Evolutionary conservation across 2,113 vertebrate species (phyloP).

Genomic region (Macaca mulatta): DNA sequence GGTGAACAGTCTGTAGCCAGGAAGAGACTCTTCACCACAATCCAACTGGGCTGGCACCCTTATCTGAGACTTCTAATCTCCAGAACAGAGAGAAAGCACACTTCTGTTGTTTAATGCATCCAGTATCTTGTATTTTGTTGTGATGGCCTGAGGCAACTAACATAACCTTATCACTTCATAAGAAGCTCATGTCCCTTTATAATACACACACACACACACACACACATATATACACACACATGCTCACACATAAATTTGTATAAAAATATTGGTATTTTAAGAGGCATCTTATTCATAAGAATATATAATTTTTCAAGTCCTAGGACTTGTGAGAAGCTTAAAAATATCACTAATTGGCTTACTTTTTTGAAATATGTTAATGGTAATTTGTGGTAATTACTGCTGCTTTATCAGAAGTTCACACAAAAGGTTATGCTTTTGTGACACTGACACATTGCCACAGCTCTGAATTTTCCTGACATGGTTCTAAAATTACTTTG

Average conservation of each 20-base stretch:
- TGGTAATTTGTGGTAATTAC: conserved; percentile 69
- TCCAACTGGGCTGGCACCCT: accelerated
- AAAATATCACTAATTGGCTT: conserved; percentile 59
- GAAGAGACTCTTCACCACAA: background rate
- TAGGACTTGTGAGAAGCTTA: background rate
- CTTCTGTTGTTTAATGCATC: background rate
- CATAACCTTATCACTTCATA: background rate
- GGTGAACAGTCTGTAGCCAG: background rate
- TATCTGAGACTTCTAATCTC: background rate
- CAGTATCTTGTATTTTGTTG: background rate
- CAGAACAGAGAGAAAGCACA: background rate
- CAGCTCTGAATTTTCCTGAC: background rate
- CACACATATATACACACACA: background rate
- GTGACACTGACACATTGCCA: conserved; percentile 25
- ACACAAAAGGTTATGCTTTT: conserved; percentile 60
- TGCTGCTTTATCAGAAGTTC: conserved; percentile 59
- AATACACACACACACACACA: background rate
- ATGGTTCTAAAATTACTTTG: background rate
- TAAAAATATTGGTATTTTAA: background rate
- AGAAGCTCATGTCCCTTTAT: background rate
- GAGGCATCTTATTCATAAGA: background rate
- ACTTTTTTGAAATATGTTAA: background rate
- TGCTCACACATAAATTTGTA: background rate
- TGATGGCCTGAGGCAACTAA: background rate
- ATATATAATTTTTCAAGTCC: background rate